Conservation (phyloP, 2,888 invertebrate species). For the Schizotus pectinicornis region DNA sequence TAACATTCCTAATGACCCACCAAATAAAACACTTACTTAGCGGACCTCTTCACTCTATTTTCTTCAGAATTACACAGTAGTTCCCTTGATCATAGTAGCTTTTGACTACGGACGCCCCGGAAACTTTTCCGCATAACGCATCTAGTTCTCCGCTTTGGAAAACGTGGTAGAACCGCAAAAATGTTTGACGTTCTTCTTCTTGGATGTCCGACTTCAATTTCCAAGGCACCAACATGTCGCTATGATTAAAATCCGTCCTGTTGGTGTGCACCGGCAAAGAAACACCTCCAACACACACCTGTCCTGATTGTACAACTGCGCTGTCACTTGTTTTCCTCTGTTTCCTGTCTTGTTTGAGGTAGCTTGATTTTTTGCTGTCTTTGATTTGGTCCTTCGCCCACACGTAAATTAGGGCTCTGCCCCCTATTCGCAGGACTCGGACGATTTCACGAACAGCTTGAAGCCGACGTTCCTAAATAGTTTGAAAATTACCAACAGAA, state of each 20-base stretch:
- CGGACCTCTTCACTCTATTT: constrained; percentile 49
- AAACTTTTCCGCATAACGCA: constrained; percentile 64
- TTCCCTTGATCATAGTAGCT: constrained; percentile 96
- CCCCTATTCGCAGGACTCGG: constrained; percentile 74
- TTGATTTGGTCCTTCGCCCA: constrained; percentile 93
- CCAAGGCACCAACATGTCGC: constrained; percentile 97
- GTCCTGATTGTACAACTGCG: constrained; percentile 41
- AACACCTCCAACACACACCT: constrained; percentile 42
- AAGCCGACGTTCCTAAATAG: constrained; percentile 70
- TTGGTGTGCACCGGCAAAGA: constrained; percentile 85
- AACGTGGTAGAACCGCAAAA: constrained; percentile 91
- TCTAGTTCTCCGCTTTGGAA: constrained; percentile 86
- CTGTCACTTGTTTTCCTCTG: constrained; percentile 54
- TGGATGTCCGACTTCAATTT: constrained; percentile 68
- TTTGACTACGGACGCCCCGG: constrained; percentile 63
- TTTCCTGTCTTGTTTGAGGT: constrained; percentile 69
- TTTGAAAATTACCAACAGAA: constrained; percentile 1
- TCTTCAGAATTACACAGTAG: constrained; percentile 86
- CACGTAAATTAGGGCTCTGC: constrained; percentile 87
- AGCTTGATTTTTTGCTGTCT: constrained; percentile 70
- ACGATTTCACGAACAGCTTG: constrained; percentile 78
- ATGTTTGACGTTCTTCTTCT: constrained; percentile 59
- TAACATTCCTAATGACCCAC: too few species aligned
- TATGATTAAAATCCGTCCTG: constrained; percentile 86
- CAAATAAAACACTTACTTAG: too few species aligned